Evolutionary conservation across 1,140 invertebrate genomes (phyloP).

Genomic region (Liolophura sinensis): DNA sequence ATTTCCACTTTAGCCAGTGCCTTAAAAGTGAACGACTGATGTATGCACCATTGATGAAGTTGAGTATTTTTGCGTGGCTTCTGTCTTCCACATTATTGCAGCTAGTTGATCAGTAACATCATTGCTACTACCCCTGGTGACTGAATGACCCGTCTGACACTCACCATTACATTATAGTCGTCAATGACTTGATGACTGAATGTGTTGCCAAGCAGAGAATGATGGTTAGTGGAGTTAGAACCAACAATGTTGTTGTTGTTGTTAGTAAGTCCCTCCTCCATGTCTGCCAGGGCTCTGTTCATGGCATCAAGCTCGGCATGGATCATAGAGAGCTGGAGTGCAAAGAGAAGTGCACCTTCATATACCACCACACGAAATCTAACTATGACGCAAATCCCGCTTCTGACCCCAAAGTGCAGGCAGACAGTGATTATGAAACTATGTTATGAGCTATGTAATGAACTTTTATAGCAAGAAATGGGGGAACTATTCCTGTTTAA

Average conservation of each 20-base stretch:
- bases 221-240: slow-evolving; percentile 4
- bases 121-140: not conserved
- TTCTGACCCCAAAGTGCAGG: not conserved
- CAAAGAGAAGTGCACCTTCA: slow-evolving; percentile 4
- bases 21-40: too few relatives aligned
- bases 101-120: not conserved
- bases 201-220: not conserved
- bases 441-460: slow-evolving; percentile 12
- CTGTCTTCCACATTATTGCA: not conserved
- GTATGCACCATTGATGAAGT: too few relatives aligned
- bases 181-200: too few relatives aligned
- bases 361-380: not conserved
- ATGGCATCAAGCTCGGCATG: slow-evolving; percentile 21
- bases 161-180: slow-evolving; percentile 12
- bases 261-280: slow-evolving; percentile 14
- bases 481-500: too few relatives aligned
- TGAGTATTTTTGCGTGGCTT: too few relatives aligned
- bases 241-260: slow-evolving; percentile 7
- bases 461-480: too few relatives aligned
- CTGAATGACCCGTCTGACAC: slow-evolving; percentile 10
- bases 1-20: too few relatives aligned
- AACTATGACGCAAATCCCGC: not conserved
- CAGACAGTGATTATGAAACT: not conserved
- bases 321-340: slow-evolving; percentile 16
- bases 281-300: slow-evolving; percentile 17